Evolutionary conservation across 1,140 invertebrate genomes (phyloP).

Genomic region (Conopomorpha cramerella): DNA sequence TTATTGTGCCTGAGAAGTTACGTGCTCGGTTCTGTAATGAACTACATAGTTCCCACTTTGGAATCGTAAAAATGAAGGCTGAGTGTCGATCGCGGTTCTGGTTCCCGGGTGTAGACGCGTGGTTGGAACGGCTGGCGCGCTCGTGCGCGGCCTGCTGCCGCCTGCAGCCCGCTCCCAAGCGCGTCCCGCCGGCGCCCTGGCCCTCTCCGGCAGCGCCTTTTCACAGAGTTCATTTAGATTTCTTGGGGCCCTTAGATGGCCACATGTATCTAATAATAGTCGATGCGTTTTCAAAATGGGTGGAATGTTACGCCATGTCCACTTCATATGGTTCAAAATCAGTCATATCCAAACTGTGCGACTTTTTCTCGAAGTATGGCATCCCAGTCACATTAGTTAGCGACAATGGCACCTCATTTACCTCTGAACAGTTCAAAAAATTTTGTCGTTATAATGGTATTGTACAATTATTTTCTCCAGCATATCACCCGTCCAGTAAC

Average conservation of each 20-base stretch:
- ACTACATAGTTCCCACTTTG: slow-evolving; percentile 36
- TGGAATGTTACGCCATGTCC: slow-evolving; percentile 6
- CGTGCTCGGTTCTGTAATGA: slow-evolving; percentile 1
- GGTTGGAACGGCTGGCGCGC: slow-evolving; percentile 21
- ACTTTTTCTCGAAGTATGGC: neutral
- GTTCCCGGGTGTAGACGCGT: slow-evolving; percentile 44
- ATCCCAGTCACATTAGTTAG: neutral
- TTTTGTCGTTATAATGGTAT: slow-evolving; percentile 2
- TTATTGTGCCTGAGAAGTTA: neutral
- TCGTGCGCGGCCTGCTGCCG: neutral
- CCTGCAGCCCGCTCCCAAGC: slow-evolving; percentile 1
- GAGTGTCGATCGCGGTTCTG: slow-evolving; percentile 30
- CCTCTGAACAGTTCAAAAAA: neutral
- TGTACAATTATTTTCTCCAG: slow-evolving; percentile 3
- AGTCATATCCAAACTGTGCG: neutral
- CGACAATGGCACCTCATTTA: slow-evolving; percentile 1
- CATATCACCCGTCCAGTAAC: slow-evolving; percentile 8
- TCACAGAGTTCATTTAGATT: slow-evolving; percentile 10
- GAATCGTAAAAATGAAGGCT: slow-evolving; percentile 44
- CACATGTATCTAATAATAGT: neutral
- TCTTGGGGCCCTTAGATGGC: neutral
- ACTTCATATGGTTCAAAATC: neutral
- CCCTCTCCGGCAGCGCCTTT: slow-evolving; percentile 14
- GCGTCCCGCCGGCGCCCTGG: slow-evolving; percentile 7
- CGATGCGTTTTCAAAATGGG: slow-evolving; percentile 19